Conservation (phyloP, 2,888 invertebrate species). For the Hydraecia micacea region DNA sequence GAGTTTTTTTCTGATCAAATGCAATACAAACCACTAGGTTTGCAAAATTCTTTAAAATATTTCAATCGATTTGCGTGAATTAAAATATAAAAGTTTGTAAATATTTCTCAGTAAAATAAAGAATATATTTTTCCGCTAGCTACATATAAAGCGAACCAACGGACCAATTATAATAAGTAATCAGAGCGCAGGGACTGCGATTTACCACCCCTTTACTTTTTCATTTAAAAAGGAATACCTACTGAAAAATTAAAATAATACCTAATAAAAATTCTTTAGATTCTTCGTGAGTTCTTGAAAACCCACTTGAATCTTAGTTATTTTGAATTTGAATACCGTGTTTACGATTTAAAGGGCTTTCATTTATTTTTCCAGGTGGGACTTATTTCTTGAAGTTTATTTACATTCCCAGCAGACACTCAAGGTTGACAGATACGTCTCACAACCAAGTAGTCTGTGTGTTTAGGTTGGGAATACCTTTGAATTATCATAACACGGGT, state of each 20-base stretch:
- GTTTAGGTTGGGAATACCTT: slow-evolving; percentile 14
- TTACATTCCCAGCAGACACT: slow-evolving; percentile 29
- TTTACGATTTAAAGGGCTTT: slow-evolving; percentile 17
- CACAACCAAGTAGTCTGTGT: slow-evolving; percentile 32
- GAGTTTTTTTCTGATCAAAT: neutral
- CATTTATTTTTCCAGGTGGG: slow-evolving; percentile 3
- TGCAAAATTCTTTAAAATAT: neutral
- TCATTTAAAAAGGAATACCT: neutral
- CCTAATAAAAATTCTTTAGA: slow-evolving; percentile 16
- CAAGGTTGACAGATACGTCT: slow-evolving; percentile 23
- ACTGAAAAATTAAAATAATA: neutral
- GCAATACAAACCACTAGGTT: neutral
- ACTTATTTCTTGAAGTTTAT: slow-evolving; percentile 27
- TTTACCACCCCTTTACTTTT: neutral
- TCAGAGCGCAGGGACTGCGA: neutral
- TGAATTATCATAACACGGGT: slow-evolving; percentile 34
- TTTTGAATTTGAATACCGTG: slow-evolving; percentile 36
- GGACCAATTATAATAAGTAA: neutral
- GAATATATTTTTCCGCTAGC: neutral
- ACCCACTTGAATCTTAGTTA: slow-evolving; percentile 13
- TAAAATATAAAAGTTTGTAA: neutral
- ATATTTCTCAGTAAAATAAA: neutral
- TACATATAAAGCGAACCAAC: neutral
- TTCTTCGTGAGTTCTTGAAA: neutral
- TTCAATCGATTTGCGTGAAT: neutral